Evolutionary conservation across 2,888 invertebrate genomes (phyloP), one percentile per base, ranked within the genome.

Genomic region (Microchrysa polita): DNA sequence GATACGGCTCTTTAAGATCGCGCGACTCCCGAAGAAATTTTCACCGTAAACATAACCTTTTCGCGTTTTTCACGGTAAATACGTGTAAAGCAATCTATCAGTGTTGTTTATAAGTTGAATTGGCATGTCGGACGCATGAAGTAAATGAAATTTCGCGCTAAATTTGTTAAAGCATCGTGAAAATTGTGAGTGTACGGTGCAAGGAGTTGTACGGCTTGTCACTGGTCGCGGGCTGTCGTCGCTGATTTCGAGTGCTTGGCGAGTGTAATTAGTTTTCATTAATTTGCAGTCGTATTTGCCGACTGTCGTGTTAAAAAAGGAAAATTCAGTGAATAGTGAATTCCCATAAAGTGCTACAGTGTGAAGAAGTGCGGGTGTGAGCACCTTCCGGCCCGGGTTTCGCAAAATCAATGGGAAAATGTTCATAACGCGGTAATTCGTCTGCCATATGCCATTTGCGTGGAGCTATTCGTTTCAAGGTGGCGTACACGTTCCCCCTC

Each of bases 331-430:
- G 48, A 10, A 48, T 2, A 48, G 48, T 48, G 48, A 40, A 61
- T 34, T 61, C 40, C n/a, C 18, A 18, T n/a, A 27, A 9, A 2
- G 61, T 7, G 61, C 1, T 23, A 5, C 23, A 5, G 59, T 20
- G 23, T 14, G n/a, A 27, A 12, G 5, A n/a, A 59, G 40, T 40
- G 27, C 34, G 40, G 16, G 48, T 9, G 44, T n/a, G 18, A 27
- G 4, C n/a, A 40, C 12, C 20, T 18, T 23, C 40, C 67, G 16
- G 67, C n/a, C 55, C 16, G 52, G 18, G 9, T 75, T 76, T 75
- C 75, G 76, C 76, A 80, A 80, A 81, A 81, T 80, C 80, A 81
- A 81, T 80, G 80, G 77, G 18, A 77, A 78, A 78, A 79, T 80
- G 80, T 79, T 79, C 80, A 79, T 79, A 79, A 80, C 79, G 79